Conservation (phyloP, 2,113 vertebrate genomes). For the Serilophus lunatus region DNA sequence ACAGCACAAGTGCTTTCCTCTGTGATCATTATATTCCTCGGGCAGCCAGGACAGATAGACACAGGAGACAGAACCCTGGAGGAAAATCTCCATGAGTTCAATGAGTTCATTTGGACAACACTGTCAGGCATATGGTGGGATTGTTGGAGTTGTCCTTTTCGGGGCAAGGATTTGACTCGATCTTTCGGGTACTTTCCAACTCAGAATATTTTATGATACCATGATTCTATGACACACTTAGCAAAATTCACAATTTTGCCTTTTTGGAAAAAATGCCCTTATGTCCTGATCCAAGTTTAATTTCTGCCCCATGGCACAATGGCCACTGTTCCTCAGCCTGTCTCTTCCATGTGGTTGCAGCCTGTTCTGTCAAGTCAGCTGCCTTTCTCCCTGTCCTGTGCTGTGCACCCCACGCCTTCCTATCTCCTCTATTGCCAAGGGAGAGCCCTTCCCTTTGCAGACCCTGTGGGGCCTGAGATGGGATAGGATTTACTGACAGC, state of each 20-base stretch:
- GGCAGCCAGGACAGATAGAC: neutral
- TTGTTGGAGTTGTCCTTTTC: neutral
- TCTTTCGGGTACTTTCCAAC: neutral
- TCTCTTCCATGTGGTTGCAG: neutral
- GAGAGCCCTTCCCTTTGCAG: neutral
- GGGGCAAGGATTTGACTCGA: accelerated
- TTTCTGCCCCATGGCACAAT: neutral
- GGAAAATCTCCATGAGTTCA: neutral
- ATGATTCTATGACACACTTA: neutral
- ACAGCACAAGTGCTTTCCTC: neutral
- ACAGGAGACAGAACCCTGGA: neutral
- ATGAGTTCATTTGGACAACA: neutral
- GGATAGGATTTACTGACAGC: neutral
- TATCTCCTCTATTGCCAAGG: neutral
- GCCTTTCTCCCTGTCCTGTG: neutral
- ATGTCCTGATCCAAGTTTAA: neutral
- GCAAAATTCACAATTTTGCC: neutral
- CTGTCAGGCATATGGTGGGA: neutral
- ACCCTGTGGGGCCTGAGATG: neutral
- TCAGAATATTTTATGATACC: neutral
- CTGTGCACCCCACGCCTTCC: neutral
- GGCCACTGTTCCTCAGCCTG: neutral
- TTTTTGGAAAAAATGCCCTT: neutral
- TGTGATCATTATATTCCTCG: accelerated
- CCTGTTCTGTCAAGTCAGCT: neutral